Evolutionary conservation across 2,797 vertebrate genomes (phyloP), one percentile per base, ranked within the genome.

Genomic region (Garrulus glandarius): DNA sequence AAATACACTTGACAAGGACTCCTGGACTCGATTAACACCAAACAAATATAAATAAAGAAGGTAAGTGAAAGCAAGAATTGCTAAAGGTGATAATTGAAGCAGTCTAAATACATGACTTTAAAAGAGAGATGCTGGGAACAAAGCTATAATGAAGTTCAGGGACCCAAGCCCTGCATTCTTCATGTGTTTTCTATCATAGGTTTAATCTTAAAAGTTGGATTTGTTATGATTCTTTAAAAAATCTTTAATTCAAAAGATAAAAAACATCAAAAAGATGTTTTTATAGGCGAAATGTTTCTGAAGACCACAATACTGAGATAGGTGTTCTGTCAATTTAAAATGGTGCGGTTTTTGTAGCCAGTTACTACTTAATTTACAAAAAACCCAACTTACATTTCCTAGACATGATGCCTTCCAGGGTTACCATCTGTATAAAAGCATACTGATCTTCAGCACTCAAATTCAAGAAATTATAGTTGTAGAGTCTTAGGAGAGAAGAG

Each of bases 41-140:
- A 11, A 15, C 34, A 52, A 60, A 55, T 18, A 81, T 5, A 84
- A 75, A 46, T 36, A 75, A 57, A 44, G 29, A 79, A 97, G 98
- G 98, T 98, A 97, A 98, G 98, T 79, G 60, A 13, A 50, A 6
- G 8, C 27, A 61, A 11, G 19, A 67, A 70, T 37, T 61, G 43
- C 22, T 87, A 69, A 39, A 49, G 50, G 36, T 1, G 9, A 36
- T 2, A 15, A 82, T 9, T 41, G 74, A 27, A 71, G 67, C 41
- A 36, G 37, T 22, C 15, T 37, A 32, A 44, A 86, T 34, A 13
- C 2, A 6, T 13, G 34, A 36, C 37, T 94, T 78, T 11, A 14
- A 37, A 63, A 83, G 5, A 53, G 30, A 68, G 23, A 57, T 11
- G 1, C 2, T 52, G 83, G 69, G 72, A 63, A 91, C 37, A 72